These are phyloP conservation scores for Idaea straminata DNA, from an alignment of 2,888 invertebrate genomes.

Conservation along the genomic window DNA sequence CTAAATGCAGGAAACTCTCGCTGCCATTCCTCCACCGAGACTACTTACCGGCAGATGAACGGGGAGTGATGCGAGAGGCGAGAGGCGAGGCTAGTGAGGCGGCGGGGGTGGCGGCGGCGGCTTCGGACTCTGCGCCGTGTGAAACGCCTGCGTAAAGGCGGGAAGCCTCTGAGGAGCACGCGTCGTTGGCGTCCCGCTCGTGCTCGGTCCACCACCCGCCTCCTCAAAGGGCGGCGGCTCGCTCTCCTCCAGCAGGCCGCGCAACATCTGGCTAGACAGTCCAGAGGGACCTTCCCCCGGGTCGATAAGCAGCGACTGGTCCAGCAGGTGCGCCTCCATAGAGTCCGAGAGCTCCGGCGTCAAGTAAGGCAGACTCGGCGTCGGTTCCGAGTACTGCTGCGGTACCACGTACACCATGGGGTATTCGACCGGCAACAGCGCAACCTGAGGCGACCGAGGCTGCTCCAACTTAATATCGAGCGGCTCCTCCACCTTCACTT, in stretches of 20 bases:
- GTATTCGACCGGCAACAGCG: conserved; percentile 52
- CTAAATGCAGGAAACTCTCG: conserved; percentile 65
- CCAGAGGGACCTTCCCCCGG: conserved; percentile 72
- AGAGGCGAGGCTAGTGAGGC: conserved; percentile 56
- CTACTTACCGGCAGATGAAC: conserved; percentile 25
- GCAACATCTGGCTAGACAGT: conserved; percentile 61
- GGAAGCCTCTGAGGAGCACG: conserved; percentile 63
- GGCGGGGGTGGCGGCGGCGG: conserved; percentile 71
- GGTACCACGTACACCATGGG: conserved; percentile 66
- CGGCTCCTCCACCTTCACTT: conserved; percentile 52
- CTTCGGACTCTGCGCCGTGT: conserved; percentile 71
- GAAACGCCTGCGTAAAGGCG: conserved; percentile 74
- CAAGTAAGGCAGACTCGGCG: conserved; percentile 53
- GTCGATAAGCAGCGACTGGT: conserved; percentile 59
- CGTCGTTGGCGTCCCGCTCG: conserved; percentile 54
- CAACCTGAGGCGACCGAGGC: conserved; percentile 53
- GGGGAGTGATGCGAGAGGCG: conserved; percentile 23
- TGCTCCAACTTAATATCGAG: conserved; percentile 56
- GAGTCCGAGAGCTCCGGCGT: conserved; percentile 49
- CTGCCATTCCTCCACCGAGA: conserved; percentile 19
- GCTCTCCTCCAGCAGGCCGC: conserved; percentile 54
- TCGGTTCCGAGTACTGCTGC: conserved; percentile 53
- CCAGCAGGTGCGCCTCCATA: conserved; percentile 55
- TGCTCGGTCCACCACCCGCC: conserved; percentile 52
- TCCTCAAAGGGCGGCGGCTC: conserved; percentile 47